Percentiles rank a stretch among this genome's conserved stretches.
phyloP scores from a whole-genome alignment of 2,113 vertebrate species.

The Elgaria multicarinata region DNA sequence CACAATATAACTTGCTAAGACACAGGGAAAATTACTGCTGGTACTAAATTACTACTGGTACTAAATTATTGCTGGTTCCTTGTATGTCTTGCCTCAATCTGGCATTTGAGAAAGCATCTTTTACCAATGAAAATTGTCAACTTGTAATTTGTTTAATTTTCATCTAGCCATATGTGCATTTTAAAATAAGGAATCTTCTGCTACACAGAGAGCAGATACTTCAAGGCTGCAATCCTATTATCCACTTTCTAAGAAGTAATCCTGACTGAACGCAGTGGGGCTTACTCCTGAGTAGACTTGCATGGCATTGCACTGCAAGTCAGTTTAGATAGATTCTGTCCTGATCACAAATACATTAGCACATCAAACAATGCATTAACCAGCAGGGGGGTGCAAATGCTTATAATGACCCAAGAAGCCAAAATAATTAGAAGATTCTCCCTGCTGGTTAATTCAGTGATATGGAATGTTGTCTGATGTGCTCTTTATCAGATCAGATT shows the following conservation, averaged over 20 bases:
- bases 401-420: not conserved
- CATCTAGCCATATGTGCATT: too few relatives aligned
- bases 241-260: not conserved
- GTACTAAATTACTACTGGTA: slow-evolving; percentile 55
- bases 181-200: not conserved
- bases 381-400: not conserved
- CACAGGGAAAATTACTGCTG: slow-evolving; percentile 52
- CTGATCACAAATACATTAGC: not conserved
- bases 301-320: not conserved
- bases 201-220: not conserved
- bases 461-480: not conserved
- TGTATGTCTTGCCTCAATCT: not conserved
- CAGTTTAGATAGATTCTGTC: not conserved
- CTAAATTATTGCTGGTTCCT: slow-evolving; percentile 21
- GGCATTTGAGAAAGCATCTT: not conserved
- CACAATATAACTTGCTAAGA: slow-evolving; percentile 60
- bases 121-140: slow-evolving; percentile 16
- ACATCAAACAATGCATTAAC: slow-evolving; percentile 1
- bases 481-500: not conserved
- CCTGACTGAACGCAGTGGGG: not conserved
- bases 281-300: not conserved
- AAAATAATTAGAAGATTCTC: not conserved
- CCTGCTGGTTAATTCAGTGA: slow-evolving; percentile 17
- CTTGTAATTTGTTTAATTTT: not conserved
- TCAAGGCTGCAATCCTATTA: not conserved